phyloP scores from a whole-genome alignment of 2,888 invertebrate genomes.

The Pegoplata infirma region DNA sequence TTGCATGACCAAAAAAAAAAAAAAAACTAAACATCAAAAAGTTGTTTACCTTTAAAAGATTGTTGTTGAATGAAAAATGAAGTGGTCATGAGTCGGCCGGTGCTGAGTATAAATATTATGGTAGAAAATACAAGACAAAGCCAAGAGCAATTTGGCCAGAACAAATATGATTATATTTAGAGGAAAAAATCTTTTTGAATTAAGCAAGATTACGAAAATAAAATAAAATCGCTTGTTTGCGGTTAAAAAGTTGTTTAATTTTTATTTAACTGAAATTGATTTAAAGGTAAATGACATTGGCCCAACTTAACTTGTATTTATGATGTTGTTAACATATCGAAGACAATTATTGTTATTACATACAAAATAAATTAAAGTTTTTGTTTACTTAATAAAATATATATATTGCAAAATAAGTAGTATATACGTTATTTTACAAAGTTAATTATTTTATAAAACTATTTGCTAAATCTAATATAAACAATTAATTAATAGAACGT shows the following conservation, averaged over 20 bases:
- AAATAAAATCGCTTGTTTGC: neutral
- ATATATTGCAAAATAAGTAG: neutral
- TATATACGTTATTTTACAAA: neutral
- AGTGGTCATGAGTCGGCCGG: slow-evolving; percentile 10
- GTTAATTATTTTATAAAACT: slow-evolving; percentile 15
- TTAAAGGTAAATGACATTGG: slow-evolving; percentile 56
- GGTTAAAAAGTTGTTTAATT: slow-evolving; percentile 26
- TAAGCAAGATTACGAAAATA: slow-evolving; percentile 11
- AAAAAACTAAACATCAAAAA: too few species aligned
- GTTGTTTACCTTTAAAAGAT: slow-evolving; percentile 56
- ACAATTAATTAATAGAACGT: slow-evolving; percentile 58
- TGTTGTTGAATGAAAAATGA: slow-evolving; percentile 15
- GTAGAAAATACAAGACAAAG: slow-evolving; percentile 40
- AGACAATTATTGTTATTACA: slow-evolving; percentile 17
- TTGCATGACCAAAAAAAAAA: slow-evolving; percentile 4
- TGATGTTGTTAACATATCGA: neutral
- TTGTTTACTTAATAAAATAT: neutral
- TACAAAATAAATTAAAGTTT: neutral
- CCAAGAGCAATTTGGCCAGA: slow-evolving; percentile 57
- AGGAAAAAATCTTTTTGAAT: slow-evolving; percentile 3
- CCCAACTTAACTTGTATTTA: slow-evolving; percentile 38
- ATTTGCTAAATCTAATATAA: slow-evolving; percentile 25
- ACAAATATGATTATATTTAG: slow-evolving; percentile 42
- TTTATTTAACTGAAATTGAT: neutral
- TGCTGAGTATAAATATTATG: slow-evolving; percentile 8